Base-by-base conservation (phyloP, 2,888 invertebrate genomes). In the Apamea epomidion region DNA sequence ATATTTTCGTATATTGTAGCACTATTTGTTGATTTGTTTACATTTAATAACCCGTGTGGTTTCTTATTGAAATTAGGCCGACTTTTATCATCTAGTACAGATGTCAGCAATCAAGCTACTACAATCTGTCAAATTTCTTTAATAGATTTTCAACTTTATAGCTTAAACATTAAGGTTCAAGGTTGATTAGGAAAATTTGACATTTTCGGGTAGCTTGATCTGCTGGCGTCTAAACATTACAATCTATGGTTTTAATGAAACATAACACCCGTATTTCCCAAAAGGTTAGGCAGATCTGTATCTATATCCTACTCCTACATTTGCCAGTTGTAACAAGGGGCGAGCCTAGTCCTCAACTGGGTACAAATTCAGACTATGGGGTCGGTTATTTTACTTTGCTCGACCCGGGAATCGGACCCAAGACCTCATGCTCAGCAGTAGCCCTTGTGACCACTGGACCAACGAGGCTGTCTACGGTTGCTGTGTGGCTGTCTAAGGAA, bases 1-100 rank as follows among this genome's bases (percentile, higher is more conserved):
- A 65, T 70, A 81, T 70, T 70, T 71, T 65, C n/a, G 16, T 65
- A 25, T 81, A 16, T 85, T 58, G 54, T 60, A 25, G n/a, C 65
- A 67, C 29, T 80, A 21, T 74, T 70, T 74, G 82, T 74, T 85
- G 48, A 48, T 81, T 74, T 85, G 70, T 80, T 80, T 81, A 83
- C 45, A 32, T 80, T 37, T 45, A 37, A 74, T 68, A 32, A 21
- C 16, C 1, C 2, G 48, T 69, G 37, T 72, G 71, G 84, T 54
- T 82, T 68, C 16, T 62, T 72, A 21, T 25, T 25, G 7, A 29
- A 84, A 84, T 48, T 64, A n/a, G 62, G 72, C n/a, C 32, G 2
- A 54, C 12, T n/a, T 6, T 18, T 37, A 18, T 7, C 12, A 25
- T 70, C n/a, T 60, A 12, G n/a, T n/a, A 42, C 6, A 42, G 42